A percentile compares a stretch with the other conserved stretches of the same genome.
These are phyloP conservation scores for Diacarnus erythraeanus DNA, from an alignment of 37 sponge, comb jelly and placozoan genomes.

Conservation along the genomic window DNA sequence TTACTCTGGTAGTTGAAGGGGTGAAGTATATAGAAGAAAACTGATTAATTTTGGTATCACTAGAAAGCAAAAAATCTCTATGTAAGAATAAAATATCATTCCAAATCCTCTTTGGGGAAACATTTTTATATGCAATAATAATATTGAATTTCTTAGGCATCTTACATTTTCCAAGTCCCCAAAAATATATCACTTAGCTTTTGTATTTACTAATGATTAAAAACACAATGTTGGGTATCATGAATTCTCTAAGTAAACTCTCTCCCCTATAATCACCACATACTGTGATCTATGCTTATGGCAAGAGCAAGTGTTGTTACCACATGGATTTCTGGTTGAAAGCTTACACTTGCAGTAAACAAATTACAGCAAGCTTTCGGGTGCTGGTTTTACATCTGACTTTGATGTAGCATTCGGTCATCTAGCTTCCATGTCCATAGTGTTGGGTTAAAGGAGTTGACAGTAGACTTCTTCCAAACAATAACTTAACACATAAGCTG, in stretches of 20 bases:
- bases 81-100: not conserved
- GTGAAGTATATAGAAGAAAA: not conserved
- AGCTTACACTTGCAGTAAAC: conserved; percentile 27
- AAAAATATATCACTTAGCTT: not conserved
- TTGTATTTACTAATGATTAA: not conserved
- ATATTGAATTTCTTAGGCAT: too few species aligned
- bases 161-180: not conserved
- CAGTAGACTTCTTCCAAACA: too few species aligned
- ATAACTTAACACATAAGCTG: too few species aligned
- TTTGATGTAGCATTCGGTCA: conserved; percentile 12
- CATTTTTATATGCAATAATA: not conserved
- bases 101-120: not conserved
- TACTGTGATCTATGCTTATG: conserved; percentile 21
- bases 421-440: conserved; percentile 41
- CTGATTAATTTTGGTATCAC: not conserved
- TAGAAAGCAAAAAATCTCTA: conserved; percentile 4
- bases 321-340: conserved; percentile 46
- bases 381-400: conserved; percentile 28
- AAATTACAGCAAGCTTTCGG: conserved; percentile 27
- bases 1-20: not conserved
- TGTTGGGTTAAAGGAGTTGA: conserved; percentile 17
- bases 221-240: not conserved
- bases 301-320: conserved; percentile 31
- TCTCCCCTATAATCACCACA: conserved; percentile 43
- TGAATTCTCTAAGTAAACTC: not conserved